Evolutionary conservation across 2,888 invertebrate genomes (phyloP), one percentile per base, ranked within the genome.

Genomic region (Taphrorychus bicolor): DNA sequence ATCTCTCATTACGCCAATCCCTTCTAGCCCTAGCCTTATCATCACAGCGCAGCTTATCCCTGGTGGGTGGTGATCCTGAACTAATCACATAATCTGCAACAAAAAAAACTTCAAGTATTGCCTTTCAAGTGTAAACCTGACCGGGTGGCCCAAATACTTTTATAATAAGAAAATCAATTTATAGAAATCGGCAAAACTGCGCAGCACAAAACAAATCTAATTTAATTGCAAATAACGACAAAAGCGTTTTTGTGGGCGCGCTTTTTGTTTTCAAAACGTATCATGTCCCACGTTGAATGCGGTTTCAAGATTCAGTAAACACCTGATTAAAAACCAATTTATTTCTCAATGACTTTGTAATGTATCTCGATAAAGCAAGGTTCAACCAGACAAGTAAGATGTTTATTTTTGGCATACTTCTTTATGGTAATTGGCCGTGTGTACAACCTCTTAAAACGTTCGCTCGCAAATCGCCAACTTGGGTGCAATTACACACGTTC

Each of bases 51-150:
- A 91, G 86, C 84, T 92, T 92, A 82, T 92, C 92, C 70, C 92
- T 84, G 18, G 92, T 92, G 49, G 92, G 92, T 52, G 92, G 92
- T 2, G 92, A 92, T 40, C 91, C 91, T 67, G 91, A 91, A 66
- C 90, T 91, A 49, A 90, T 88, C 63, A 81, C 70, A 70, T 81
- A 82, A 76, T 82, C 81, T 81, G 73, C 14, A 75, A 77, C 9
- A 45, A 45, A 60, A n/a, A n/a, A n/a, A n/a, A n/a, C n/a, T n/a
- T n/a, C n/a, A n/a, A n/a, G n/a, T n/a, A n/a, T n/a, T 4, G 32
- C 9, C 32, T 3, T 32, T 32, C 2, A 32, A 32, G 3, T 3
- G 32, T 3, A 3, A 32, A 32, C 11, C 32, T 32, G 32, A 32
- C 32, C 32, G 32, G 11, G 32, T 32, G 32, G 11, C 32, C 32